These are phyloP conservation scores for Coregonus sp. DNA, from an alignment of 2,797 vertebrate species.

Conservation along the genomic window DNA sequence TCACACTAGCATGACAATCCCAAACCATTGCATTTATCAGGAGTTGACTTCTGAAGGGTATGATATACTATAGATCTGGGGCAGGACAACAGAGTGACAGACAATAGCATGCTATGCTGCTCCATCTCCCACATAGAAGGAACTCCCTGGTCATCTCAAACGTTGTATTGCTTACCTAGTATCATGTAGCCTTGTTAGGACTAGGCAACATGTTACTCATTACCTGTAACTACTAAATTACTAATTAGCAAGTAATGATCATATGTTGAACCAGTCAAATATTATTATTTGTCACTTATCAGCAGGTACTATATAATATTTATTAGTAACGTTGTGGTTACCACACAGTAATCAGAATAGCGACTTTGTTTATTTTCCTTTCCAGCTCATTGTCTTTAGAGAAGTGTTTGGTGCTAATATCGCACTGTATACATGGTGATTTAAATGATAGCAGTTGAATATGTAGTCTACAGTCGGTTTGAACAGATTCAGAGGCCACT, in stretches of 20 bases:
- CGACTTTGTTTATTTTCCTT: neutral
- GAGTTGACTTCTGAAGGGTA: too few relatives aligned
- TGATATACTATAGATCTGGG: too few relatives aligned
- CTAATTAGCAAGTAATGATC: neutral
- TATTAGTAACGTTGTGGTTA: neutral
- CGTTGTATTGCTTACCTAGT: too few relatives aligned
- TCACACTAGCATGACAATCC: too few relatives aligned
- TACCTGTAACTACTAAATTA: too few relatives aligned
- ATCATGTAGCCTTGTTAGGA: too few relatives aligned
- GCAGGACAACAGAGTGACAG: too few relatives aligned
- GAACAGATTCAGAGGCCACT: slow-evolving; percentile 10
- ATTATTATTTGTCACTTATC: neutral
- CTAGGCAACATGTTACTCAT: too few relatives aligned
- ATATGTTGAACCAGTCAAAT: neutral
- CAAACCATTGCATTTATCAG: too few relatives aligned
- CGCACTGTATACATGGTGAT: neutral
- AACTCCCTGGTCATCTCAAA: too few relatives aligned
- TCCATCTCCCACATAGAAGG: too few relatives aligned
- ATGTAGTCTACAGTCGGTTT: slow-evolving; percentile 2
- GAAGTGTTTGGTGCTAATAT: neutral
- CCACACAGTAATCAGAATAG: neutral
- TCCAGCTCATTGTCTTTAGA: neutral
- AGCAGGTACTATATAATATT: neutral
- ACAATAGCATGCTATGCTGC: too few relatives aligned
- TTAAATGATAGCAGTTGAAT: slow-evolving; percentile 16